Conservation (phyloP, 2,113 vertebrate species). For the Synodontis membranacea region DNA sequence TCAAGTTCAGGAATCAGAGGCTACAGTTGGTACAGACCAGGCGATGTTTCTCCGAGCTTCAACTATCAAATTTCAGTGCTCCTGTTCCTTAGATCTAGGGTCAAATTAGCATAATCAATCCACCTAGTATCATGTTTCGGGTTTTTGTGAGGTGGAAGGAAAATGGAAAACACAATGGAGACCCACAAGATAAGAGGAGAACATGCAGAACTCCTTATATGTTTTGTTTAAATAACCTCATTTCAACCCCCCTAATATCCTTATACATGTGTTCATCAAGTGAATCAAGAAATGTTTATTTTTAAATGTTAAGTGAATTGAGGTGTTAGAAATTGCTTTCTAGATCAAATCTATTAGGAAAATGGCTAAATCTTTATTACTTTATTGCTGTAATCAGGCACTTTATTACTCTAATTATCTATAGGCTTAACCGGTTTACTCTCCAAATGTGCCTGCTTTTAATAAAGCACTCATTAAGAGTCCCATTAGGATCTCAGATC, state of each 20-base stretch:
- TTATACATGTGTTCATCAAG: background rate
- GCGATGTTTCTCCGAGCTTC: background rate
- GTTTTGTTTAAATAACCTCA: background rate
- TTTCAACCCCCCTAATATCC: background rate
- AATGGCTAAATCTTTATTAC: background rate
- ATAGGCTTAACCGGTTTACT: background rate
- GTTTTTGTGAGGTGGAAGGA: background rate
- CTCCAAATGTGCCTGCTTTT: background rate
- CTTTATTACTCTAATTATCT: constrained; percentile 17
- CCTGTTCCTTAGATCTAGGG: background rate
- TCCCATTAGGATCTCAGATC: background rate
- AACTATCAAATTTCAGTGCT: background rate
- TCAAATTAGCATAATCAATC: background rate
- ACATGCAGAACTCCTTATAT: background rate
- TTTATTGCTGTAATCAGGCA: background rate
- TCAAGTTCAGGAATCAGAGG: background rate
- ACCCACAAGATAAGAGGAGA: background rate
- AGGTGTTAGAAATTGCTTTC: background rate
- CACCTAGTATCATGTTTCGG: background rate
- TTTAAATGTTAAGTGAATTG: background rate
- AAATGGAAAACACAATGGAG: background rate
- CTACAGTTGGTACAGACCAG: too few relatives aligned
- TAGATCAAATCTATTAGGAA: background rate
- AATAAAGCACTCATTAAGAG: background rate
- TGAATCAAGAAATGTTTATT: background rate